Evolutionary conservation across 2,888 invertebrate species (phyloP), one percentile per base, ranked within the genome.

Genomic region (Leptarthrus brevirostris): DNA sequence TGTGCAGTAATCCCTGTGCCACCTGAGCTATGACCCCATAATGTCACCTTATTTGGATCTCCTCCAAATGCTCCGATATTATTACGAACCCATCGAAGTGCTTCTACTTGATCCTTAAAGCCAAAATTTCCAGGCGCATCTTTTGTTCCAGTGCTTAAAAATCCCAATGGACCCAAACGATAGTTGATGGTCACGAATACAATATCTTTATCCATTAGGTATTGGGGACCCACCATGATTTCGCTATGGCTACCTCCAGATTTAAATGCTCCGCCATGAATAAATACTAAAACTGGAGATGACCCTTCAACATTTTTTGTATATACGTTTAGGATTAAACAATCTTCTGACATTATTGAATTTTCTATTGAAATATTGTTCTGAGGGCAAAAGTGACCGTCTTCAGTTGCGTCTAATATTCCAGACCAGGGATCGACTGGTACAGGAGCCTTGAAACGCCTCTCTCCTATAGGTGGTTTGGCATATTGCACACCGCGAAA

Each of bases 51-150:
- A 44, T 86, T 81, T 0, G 90, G 88, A 81, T 92, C 87, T 0
- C 92, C 92, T 0, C 91, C 91, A 79, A 92, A 92, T 0, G 86
- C 80, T 0, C 81, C 85, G 58, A 92, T 90, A 79, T 92, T 90
- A 10, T 86, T 81, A 76, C 87, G 86, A 0, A 92, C 86, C 91
- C 91, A 92, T 77, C 87, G 85, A 44, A 92, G 80, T 0, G 88
- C 90, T 22, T 85, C 82, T 0, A 91, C 89, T 82, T 92, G 91
- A 80, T 92, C 92, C 79, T 91, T 89, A 74, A 90, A 83, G 0
- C 89, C 92, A 74, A 87, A 87, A 81, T 92, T 92, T 3, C 91
- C 91, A 0, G 90, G 89, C 0, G 89, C 89, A 40, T 87, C 83
- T 52, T 87, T 83, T 70, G 89, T 89, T 0, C 89, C 89, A 0